Conservation (phyloP, 2,797 vertebrate genomes). For the Dromococcyx pavoninus region DNA sequence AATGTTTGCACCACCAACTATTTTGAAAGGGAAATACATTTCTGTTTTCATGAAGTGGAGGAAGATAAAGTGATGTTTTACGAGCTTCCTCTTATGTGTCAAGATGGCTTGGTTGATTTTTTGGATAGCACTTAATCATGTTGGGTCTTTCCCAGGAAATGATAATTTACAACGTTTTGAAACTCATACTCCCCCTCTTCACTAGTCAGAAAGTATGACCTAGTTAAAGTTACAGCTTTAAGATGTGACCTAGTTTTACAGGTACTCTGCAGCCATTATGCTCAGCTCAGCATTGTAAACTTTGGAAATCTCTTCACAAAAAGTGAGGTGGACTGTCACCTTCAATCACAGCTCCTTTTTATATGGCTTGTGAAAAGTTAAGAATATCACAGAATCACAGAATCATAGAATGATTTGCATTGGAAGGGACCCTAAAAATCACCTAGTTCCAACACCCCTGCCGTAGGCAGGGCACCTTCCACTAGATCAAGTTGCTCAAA, state of each 20-base stretch:
- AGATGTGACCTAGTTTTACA: slow-evolving; percentile 57
- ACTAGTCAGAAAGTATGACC: slow-evolving; percentile 52
- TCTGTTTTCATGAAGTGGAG: slow-evolving; percentile 36
- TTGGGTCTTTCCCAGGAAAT: slow-evolving; percentile 61
- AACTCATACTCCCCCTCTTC: slow-evolving; percentile 39
- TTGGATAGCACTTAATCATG: slow-evolving; percentile 37
- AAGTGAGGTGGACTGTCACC: neutral
- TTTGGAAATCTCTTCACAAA: neutral
- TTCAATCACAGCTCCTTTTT: neutral
- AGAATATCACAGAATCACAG: neutral
- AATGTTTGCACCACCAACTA: slow-evolving; percentile 27
- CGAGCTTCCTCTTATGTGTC: slow-evolving; percentile 45
- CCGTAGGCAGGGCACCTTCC: too few relatives aligned
- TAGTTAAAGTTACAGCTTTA: slow-evolving; percentile 57
- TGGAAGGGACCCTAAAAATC: too few relatives aligned
- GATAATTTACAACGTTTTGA: slow-evolving; percentile 45
- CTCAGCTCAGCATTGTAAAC: neutral
- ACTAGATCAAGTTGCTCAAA: too few relatives aligned
- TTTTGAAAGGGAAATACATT: slow-evolving; percentile 49
- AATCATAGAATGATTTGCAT: too few relatives aligned
- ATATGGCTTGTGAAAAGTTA: neutral
- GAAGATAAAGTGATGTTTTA: slow-evolving; percentile 48
- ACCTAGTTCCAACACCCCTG: too few relatives aligned
- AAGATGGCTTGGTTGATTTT: slow-evolving; percentile 43
- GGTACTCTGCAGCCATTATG: neutral